Evolutionary conservation across 2,113 vertebrate genomes (phyloP).

Genomic region (Corythornis madagascariensis): DNA sequence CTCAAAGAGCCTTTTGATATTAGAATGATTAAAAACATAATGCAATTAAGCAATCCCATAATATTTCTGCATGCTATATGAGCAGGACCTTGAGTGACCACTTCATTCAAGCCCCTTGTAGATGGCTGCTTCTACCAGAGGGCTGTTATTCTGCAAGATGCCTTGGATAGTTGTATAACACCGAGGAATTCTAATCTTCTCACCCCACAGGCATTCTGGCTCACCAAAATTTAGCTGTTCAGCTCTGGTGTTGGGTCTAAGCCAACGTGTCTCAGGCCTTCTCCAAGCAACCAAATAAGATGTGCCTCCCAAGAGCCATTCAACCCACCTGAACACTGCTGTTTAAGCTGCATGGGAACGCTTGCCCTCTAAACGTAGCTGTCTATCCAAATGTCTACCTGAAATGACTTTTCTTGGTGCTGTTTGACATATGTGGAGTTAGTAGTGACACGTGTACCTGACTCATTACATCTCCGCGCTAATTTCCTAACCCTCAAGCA

Average conservation of each 20-base stretch:
- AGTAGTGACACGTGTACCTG: accelerated
- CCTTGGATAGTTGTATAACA: not conserved
- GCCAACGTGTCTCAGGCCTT: not conserved
- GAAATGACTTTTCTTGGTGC: not conserved
- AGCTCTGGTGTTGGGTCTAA: not conserved
- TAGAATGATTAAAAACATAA: constrained; percentile 51
- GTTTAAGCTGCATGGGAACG: not conserved
- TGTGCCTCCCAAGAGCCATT: not conserved
- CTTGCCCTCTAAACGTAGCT: not conserved
- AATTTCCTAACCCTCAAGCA: not conserved
- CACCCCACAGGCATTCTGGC: not conserved
- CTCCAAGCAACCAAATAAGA: not conserved
- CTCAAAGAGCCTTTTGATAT: constrained; percentile 51
- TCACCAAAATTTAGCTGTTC: not conserved
- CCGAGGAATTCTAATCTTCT: constrained; percentile 11
- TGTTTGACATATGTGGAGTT: not conserved
- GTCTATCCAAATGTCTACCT: not conserved
- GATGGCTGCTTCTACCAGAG: not conserved
- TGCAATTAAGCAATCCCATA: constrained; percentile 30
- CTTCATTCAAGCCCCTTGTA: not conserved
- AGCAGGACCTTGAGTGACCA: not conserved
- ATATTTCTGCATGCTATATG: constrained; percentile 24
- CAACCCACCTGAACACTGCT: not conserved
- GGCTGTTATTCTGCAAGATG: constrained; percentile 2
- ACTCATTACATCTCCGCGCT: not conserved